Conservation (phyloP, 2,113 vertebrate genomes). For the Choloepus hoffmanni region DNA sequence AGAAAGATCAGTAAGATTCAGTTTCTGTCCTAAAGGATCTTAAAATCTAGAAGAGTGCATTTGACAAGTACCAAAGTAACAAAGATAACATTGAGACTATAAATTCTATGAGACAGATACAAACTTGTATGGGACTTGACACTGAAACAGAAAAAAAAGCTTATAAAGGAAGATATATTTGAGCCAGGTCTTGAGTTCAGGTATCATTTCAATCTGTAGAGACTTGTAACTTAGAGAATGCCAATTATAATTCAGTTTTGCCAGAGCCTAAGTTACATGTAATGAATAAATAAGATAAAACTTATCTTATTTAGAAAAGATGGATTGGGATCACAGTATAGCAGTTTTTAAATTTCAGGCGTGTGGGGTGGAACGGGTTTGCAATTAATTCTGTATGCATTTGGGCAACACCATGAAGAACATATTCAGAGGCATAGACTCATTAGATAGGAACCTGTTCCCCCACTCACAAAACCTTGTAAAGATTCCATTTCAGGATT, state of each 20-base stretch:
- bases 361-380: not conserved
- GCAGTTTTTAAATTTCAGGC: not conserved
- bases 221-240: not conserved
- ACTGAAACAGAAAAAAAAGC: not conserved
- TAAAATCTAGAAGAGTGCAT: not conserved
- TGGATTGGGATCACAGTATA: not conserved
- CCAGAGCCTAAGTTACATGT: not conserved
- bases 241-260: slow-evolving; percentile 4
- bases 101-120: not conserved
- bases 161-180: not conserved
- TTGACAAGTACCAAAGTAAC: not conserved
- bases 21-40: not conserved
- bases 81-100: not conserved
- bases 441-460: not conserved
- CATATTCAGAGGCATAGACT: not conserved
- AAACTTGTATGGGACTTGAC: not conserved
- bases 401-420: not conserved
- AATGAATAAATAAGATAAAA: not conserved
- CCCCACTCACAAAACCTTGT: not conserved
- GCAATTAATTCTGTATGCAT: not conserved
- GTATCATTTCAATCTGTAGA: not conserved
- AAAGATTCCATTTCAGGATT: not conserved
- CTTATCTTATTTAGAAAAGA: not conserved
- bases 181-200: not conserved
- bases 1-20: not conserved